Conservation (phyloP, 2,888 invertebrate genomes). For the Sinohyriopsis cumingii region DNA sequence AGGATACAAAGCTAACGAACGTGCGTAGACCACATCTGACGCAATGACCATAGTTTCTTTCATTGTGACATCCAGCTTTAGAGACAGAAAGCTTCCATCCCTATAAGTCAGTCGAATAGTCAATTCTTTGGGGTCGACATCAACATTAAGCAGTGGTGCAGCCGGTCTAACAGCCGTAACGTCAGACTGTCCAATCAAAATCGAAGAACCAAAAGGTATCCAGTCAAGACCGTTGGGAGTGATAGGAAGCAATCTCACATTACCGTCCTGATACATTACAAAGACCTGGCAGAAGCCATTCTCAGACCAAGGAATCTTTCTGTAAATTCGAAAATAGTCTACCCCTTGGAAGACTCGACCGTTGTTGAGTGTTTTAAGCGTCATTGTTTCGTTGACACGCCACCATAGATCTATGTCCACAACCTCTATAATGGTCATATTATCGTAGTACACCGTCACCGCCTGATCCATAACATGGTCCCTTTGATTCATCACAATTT, state of each 20-base stretch:
- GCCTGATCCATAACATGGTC: constrained; percentile 26
- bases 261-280: constrained; percentile 56
- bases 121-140: constrained; percentile 32
- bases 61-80: constrained; percentile 15
- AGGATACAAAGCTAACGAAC: constrained; percentile 18
- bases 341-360: constrained; percentile 20
- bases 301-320: constrained; percentile 41
- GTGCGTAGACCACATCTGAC: constrained; percentile 9
- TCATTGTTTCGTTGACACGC: constrained; percentile 48
- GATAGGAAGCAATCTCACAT: constrained; percentile 42
- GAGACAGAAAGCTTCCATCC: constrained; percentile 24
- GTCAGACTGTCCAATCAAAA: constrained; percentile 47
- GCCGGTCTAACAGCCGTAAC: constrained; percentile 29
- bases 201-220: constrained; percentile 57
- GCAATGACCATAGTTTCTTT: constrained; percentile 20
- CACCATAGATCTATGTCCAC: constrained; percentile 52
- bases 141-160: constrained; percentile 40
- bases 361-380: constrained; percentile 23
- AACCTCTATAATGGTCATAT: constrained; percentile 37
- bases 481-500: constrained; percentile 37
- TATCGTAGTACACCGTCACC: constrained; percentile 30
- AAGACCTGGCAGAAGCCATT: constrained; percentile 45
- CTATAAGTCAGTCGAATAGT: constrained; percentile 31
- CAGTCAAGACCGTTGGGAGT: constrained; percentile 53
- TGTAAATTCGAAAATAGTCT: constrained; percentile 42